Percentiles rank a stretch among this genome's conserved stretches.
These are phyloP conservation scores for Rhagium mordax DNA, from an alignment of 2,888 invertebrate species.

Conservation along the genomic window DNA sequence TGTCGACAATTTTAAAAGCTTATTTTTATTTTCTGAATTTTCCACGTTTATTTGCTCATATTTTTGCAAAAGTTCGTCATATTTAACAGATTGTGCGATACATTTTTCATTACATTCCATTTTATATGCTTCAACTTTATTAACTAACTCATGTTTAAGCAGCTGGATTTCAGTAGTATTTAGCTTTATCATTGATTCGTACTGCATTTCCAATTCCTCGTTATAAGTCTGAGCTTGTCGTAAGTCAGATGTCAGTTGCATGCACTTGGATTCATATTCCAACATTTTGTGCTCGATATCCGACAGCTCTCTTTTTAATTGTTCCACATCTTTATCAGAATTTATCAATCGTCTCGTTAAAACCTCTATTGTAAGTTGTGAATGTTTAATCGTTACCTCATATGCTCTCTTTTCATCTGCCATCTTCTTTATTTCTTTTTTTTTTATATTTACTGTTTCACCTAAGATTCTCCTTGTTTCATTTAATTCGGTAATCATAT, in stretches of 20 bases:
- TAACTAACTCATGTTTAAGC: constrained; percentile 57
- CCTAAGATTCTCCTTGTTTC: constrained; percentile 42
- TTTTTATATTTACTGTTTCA: constrained; percentile 56
- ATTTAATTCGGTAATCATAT: constrained; percentile 47
- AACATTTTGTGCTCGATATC: constrained; percentile 62
- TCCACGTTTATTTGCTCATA: constrained; percentile 57
- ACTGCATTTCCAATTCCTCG: constrained; percentile 64
- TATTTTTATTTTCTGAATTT: constrained; percentile 45
- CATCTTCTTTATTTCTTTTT: constrained; percentile 70
- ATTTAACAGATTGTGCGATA: constrained; percentile 65
- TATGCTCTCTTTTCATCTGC: constrained; percentile 73
- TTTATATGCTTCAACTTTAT: constrained; percentile 57
- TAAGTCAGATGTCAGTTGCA: constrained; percentile 59
- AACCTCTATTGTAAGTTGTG: constrained; percentile 75
- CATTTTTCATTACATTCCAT: constrained; percentile 61
- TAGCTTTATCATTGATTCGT: constrained; percentile 59
- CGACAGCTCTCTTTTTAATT: constrained; percentile 69
- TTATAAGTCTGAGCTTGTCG: constrained; percentile 55
- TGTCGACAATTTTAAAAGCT: constrained; percentile 30
- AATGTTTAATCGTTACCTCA: constrained; percentile 75
- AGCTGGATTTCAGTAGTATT: constrained; percentile 58
- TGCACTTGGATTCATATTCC: constrained; percentile 62
- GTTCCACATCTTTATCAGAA: constrained; percentile 76
- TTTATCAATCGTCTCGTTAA: constrained; percentile 74
- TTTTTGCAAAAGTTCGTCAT: constrained; percentile 61